phyloP scores from a whole-genome alignment of 1,140 invertebrate species.

The Apis laboriosa region DNA sequence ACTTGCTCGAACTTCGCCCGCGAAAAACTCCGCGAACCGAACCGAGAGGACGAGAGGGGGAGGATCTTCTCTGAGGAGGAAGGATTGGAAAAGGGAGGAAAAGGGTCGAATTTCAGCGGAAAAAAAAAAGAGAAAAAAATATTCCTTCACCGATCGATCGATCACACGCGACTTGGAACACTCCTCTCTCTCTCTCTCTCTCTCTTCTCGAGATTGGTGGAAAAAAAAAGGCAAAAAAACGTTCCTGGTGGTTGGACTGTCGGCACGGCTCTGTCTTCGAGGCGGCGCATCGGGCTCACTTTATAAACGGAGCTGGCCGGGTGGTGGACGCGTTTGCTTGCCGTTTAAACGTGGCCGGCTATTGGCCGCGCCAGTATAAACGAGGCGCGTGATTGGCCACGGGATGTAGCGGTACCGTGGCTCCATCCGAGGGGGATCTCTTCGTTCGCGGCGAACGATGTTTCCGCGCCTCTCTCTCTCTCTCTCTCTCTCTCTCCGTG shows the following conservation, averaged over 20 bases:
- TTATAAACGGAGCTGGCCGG: conserved; percentile 77
- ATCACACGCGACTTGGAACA: conserved; percentile 50
- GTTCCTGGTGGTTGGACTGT: conserved; percentile 77
- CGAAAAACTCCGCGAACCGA: conserved; percentile 25
- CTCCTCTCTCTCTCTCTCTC: background rate
- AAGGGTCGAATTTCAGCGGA: conserved; percentile 21
- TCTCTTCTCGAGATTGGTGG: background rate
- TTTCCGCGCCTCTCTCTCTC: conserved; percentile 63
- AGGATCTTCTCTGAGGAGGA: background rate
- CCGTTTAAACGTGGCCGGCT: conserved; percentile 60
- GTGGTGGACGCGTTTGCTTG: conserved; percentile 65
- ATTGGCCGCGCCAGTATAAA: conserved; percentile 71
- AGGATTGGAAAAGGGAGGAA: background rate
- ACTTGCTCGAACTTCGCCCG: conserved; percentile 23
- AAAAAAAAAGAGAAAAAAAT: background rate
- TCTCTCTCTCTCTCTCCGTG: conserved; percentile 6
- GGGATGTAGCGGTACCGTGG: conserved; percentile 74
- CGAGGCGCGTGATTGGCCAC: conserved; percentile 59
- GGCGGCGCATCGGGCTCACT: conserved; percentile 76
- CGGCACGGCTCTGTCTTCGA: conserved; percentile 79
- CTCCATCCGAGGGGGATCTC: conserved; percentile 57
- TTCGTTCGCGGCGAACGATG: conserved; percentile 49
- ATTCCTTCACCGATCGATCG: conserved; percentile 47
- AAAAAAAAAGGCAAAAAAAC: conserved; percentile 22
- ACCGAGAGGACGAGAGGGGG: too few species aligned